Conservation (phyloP, 2,113 vertebrate species). For the Cardinalis cardinalis region DNA sequence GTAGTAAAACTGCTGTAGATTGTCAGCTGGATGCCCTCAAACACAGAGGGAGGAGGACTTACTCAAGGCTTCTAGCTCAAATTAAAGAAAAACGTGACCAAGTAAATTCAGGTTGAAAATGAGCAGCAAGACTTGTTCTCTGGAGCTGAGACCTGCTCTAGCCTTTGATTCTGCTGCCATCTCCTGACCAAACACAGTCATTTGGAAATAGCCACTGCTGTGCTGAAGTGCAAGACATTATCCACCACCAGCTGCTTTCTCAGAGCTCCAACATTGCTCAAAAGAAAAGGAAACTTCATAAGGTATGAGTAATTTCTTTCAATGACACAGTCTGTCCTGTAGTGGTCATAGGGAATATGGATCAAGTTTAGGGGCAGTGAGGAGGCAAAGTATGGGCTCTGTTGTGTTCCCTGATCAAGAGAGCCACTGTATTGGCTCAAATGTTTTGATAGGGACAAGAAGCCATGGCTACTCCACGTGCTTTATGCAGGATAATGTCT, state of each 20-base stretch:
- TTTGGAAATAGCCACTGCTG: neutral
- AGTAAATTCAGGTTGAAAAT: neutral
- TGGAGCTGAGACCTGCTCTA: neutral
- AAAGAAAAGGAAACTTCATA: neutral
- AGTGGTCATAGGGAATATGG: neutral
- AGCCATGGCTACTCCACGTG: neutral
- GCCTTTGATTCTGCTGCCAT: constrained; percentile 37
- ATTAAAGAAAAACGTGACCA: neutral
- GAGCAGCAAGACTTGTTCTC: neutral
- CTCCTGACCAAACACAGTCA: constrained; percentile 7
- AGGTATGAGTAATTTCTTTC: neutral
- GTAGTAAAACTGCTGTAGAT: neutral
- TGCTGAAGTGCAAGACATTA: neutral
- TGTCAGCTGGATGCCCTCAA: neutral
- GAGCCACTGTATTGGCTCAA: neutral
- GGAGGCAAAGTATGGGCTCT: neutral
- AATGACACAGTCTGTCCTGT: neutral
- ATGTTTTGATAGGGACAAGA: neutral
- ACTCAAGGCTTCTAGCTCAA: neutral
- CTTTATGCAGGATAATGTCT: neutral
- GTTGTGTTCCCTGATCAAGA: neutral
- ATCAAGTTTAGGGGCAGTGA: neutral
- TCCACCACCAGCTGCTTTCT: neutral
- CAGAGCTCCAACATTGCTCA: neutral
- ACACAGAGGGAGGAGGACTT: neutral